phyloP scores from a whole-genome alignment of 2,888 invertebrate species.

The Tetanocera ferruginea region DNA sequence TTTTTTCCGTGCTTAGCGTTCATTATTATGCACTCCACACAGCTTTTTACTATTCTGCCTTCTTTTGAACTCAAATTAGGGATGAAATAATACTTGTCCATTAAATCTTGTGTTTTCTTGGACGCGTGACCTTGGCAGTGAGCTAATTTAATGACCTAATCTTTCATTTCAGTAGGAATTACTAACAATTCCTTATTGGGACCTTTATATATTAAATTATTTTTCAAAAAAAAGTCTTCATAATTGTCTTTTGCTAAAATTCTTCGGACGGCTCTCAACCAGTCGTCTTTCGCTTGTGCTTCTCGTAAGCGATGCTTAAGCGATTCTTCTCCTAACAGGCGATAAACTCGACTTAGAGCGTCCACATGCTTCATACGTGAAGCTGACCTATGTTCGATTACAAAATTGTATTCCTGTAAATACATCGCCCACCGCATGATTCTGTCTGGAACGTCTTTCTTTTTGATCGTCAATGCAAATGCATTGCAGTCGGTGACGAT shows the following conservation, averaged over 20 bases:
- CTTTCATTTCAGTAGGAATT: slow-evolving; percentile 58
- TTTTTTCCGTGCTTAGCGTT: too few species aligned
- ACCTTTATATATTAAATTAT: slow-evolving; percentile 43
- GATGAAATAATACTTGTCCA: too few species aligned
- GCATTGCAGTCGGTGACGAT: slow-evolving; percentile 43
- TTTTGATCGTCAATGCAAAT: slow-evolving; percentile 41
- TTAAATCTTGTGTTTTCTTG: too few species aligned
- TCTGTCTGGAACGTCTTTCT: slow-evolving; percentile 38
- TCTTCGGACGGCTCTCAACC: slow-evolving; percentile 41
- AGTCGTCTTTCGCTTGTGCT: slow-evolving; percentile 40
- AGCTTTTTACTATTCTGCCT: slow-evolving; percentile 38
- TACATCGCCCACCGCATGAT: slow-evolving; percentile 44
- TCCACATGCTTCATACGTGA: slow-evolving; percentile 46
- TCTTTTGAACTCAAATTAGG: slow-evolving; percentile 48
- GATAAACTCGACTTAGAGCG: slow-evolving; percentile 40
- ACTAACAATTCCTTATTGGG: slow-evolving; percentile 50
- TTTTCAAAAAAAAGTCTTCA: slow-evolving; percentile 43
- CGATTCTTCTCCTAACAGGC: slow-evolving; percentile 40
- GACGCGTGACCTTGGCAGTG: slow-evolving; percentile 65
- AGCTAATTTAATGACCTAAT: slow-evolving; percentile 57
- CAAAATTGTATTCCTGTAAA: slow-evolving; percentile 43
- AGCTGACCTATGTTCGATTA: slow-evolving; percentile 42
- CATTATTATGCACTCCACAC: too few species aligned
- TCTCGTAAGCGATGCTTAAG: slow-evolving; percentile 38
- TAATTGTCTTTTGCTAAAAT: slow-evolving; percentile 32